These are phyloP conservation scores for Drosophila rubida DNA, from an alignment of 2,888 invertebrate species.

Conservation along the genomic window DNA sequence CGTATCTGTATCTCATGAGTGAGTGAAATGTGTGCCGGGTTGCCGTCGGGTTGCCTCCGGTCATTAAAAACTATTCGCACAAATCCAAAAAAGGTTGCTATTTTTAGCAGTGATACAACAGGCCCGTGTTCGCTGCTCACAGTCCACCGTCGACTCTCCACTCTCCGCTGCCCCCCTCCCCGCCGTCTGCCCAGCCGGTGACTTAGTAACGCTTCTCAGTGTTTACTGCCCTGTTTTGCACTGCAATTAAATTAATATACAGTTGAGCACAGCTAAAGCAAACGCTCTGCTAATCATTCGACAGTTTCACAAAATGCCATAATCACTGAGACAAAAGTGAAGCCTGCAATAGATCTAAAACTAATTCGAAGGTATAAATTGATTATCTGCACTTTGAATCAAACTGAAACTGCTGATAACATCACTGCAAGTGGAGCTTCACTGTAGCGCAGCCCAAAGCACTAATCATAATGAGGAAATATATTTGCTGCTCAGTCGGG, in stretches of 20 bases:
- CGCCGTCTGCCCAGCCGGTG: slow-evolving; percentile 21
- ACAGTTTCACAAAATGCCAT: slow-evolving; percentile 1
- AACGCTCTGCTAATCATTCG: slow-evolving; percentile 1
- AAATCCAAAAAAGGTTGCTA: slow-evolving; percentile 75
- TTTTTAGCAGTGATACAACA: slow-evolving; percentile 75
- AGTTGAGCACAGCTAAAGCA: slow-evolving; percentile 2
- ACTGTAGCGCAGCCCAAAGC: neutral
- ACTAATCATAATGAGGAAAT: neutral
- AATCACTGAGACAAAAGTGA: too few relatives aligned
- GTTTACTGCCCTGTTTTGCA: slow-evolving; percentile 63
- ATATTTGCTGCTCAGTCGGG: neutral
- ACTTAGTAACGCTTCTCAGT: slow-evolving; percentile 62
- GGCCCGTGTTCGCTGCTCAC: slow-evolving; percentile 31
- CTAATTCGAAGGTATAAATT: neutral
- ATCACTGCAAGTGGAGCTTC: neutral
- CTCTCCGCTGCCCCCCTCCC: neutral
- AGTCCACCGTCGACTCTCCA: slow-evolving; percentile 24
- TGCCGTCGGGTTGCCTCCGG: slow-evolving; percentile 52
- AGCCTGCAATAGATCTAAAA: neutral
- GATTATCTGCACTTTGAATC: too few relatives aligned
- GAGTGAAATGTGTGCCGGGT: slow-evolving; percentile 40
- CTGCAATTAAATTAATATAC: slow-evolving; percentile 71
- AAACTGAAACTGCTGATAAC: neutral
- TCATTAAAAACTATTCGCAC: slow-evolving; percentile 64
- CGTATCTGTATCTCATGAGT: slow-evolving; percentile 33